Evolutionary conservation across 2,797 vertebrate genomes (phyloP).

Genomic region (Enteromius trimaculatus): DNA sequence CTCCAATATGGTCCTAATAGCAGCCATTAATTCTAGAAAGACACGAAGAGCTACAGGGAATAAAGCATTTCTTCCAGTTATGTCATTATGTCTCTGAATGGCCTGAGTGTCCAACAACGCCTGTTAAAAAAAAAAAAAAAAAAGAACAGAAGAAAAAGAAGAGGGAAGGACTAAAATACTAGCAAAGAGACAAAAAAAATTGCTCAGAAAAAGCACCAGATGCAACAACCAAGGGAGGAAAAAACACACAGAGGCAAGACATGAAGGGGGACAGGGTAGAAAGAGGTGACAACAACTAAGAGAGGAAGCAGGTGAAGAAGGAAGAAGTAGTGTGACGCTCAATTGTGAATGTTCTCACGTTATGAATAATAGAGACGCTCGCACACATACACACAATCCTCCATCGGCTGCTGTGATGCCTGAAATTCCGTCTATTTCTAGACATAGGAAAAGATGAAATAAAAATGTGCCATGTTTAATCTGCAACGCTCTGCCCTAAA

Average conservation of each 20-base stretch:
- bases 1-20: conserved; percentile 38
- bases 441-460: conserved; percentile 32
- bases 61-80: conserved; percentile 7
- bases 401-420: conserved; percentile 18
- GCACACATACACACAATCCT: conserved; percentile 24
- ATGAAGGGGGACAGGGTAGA: neutral
- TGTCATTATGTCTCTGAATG: neutral
- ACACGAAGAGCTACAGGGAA: conserved; percentile 34
- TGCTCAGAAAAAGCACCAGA: conserved; percentile 1
- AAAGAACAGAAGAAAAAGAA: neutral
- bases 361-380: conserved; percentile 50
- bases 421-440: conserved; percentile 39
- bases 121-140: neutral
- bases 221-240: neutral
- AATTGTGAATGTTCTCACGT: conserved; percentile 34
- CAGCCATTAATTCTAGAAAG: conserved; percentile 43
- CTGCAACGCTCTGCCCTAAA: conserved; percentile 42
- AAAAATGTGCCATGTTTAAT: conserved; percentile 52
- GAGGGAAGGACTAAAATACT: neutral
- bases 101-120: neutral
- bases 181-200: neutral
- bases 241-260: neutral
- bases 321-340: too few species aligned
- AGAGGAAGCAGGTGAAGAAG: neutral
- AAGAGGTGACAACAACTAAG: conserved; percentile 12